Conservation (phyloP, 2,113 vertebrate genomes). For the human (Homo sapiens) region GRCh38 chr4:16224501-16225000, state of each 20-base stretch:
- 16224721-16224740: background rate
- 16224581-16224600: background rate
- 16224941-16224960: background rate
- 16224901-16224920: constrained; percentile 35
- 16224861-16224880: background rate
- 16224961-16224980: background rate
- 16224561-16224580: background rate
- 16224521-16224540: background rate
- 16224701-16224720: background rate
- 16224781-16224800: background rate
- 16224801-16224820: background rate
- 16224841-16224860: background rate
- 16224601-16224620: background rate
- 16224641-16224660: background rate
- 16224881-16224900: background rate
- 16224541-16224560: background rate
- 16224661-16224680: background rate
- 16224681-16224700: background rate
- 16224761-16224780: background rate
- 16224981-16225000: background rate
- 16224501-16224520: background rate
- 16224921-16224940: constrained; percentile 36
- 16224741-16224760: background rate
- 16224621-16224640: background rate
- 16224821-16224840: background rate